Evolutionary conservation across 1,140 invertebrate species (phyloP).

Genomic region (Gonioctena quinquepunctata): DNA sequence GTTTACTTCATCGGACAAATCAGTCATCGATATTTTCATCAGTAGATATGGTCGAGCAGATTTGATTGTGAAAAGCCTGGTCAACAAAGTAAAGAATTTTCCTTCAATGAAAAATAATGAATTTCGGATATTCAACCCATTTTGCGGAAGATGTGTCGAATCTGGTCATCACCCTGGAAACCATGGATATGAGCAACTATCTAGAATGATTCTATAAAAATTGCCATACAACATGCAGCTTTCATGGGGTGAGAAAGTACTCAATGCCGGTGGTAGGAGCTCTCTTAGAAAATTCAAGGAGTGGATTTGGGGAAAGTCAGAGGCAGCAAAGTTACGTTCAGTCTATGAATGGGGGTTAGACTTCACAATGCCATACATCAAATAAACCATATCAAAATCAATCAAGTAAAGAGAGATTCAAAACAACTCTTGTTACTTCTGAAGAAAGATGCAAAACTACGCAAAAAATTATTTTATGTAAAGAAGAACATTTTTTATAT

Average conservation of each 20-base stretch:
- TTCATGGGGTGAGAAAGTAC: too few species aligned
- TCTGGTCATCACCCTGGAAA: background rate
- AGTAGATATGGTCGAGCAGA: background rate
- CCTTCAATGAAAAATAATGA: background rate
- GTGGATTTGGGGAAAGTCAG: background rate
- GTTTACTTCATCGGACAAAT: background rate
- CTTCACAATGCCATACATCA: too few species aligned
- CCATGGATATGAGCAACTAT: background rate
- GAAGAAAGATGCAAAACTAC: background rate
- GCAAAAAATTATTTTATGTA: background rate
- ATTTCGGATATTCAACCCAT: background rate
- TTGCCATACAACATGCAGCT: too few species aligned
- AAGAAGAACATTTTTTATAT: background rate
- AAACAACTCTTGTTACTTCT: background rate
- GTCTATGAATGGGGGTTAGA: background rate
- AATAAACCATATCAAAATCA: background rate
- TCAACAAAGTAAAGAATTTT: background rate
- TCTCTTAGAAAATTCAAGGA: background rate
- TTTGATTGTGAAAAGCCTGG: background rate
- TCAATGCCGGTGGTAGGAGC: too few species aligned
- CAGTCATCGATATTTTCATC: background rate
- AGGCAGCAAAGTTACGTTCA: background rate
- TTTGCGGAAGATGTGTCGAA: background rate
- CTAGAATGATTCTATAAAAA: background rate
- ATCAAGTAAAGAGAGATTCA: background rate